A percentile compares a stretch with the other conserved stretches of the same genome.
Evolutionary conservation across 2,113 vertebrate species (phyloP).

Genomic region (Sceloporus tristichus): DNA sequence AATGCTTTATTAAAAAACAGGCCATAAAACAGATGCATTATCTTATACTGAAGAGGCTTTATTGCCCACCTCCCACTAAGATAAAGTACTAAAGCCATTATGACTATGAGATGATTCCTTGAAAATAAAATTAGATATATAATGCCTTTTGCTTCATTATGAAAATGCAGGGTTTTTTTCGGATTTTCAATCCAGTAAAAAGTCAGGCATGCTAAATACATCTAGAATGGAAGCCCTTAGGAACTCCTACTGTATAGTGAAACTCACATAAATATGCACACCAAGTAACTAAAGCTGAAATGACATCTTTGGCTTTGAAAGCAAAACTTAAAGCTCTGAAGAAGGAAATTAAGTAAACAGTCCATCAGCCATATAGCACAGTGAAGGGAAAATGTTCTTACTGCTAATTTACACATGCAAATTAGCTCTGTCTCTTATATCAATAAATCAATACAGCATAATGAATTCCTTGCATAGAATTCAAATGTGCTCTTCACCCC

Average conservation of each 20-base stretch:
- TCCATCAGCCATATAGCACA: conserved; percentile 47
- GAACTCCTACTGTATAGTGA: not conserved
- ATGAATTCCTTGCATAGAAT: conserved; percentile 62
- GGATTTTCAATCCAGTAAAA: not conserved
- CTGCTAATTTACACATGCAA: conserved; percentile 70
- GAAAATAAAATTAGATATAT: not conserved
- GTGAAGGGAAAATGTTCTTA: conserved; percentile 60
- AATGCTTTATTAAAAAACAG: conserved; percentile 1
- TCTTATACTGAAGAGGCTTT: conserved; percentile 9
- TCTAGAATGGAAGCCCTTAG: conserved; percentile 8
- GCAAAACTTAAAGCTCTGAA: conserved; percentile 24
- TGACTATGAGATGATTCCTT: not conserved
- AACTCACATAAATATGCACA: conserved; percentile 29
- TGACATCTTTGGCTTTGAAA: conserved; percentile 38
- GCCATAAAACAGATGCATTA: not conserved
- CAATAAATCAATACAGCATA: conserved; percentile 66
- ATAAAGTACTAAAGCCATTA: conserved; percentile 11
- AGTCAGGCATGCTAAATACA: not conserved
- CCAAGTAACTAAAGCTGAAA: conserved; percentile 49
- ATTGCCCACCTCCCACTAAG: not conserved
- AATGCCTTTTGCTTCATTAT: not conserved
- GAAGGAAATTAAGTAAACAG: conserved; percentile 57
- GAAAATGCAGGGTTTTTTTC: conserved; percentile 19
- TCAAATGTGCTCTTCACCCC: conserved; percentile 31
- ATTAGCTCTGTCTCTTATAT: conserved; percentile 61